These are phyloP conservation scores for Tokudaia tokunoshimensis DNA, from an alignment of 2,797 vertebrate genomes.

Conservation along the genomic window DNA sequence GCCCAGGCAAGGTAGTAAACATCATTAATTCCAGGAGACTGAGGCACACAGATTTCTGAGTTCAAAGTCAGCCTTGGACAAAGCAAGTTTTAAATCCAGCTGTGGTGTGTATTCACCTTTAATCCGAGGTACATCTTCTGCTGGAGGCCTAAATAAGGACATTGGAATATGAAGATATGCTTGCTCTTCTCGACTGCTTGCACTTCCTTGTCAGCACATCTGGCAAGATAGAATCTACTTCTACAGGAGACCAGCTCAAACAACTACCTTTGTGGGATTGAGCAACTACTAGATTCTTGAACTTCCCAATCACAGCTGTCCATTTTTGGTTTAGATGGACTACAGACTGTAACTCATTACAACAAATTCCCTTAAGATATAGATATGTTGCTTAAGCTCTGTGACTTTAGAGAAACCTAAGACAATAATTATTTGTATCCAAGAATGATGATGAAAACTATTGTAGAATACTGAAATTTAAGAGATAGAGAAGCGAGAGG, in stretches of 20 bases:
- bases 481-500: too few species aligned
- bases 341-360: not conserved
- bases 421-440: not conserved
- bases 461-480: not conserved
- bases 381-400: not conserved
- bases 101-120: not conserved
- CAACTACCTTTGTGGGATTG: not conserved
- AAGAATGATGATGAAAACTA: not conserved
- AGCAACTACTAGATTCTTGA: not conserved
- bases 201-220: not conserved
- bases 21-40: not conserved
- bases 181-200: not conserved
- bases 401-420: not conserved
- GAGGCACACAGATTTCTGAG: not conserved
- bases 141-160: not conserved
- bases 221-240: not conserved
- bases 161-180: not conserved
- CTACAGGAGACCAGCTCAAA: not conserved
- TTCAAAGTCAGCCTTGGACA: not conserved
- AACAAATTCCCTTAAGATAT: not conserved
- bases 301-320: not conserved
- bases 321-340: not conserved
- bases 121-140: not conserved
- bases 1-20: not conserved
- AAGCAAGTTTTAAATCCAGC: not conserved